A percentile compares a stretch with the other conserved stretches of the same genome.
These are phyloP conservation scores for Scaptomyza flava DNA, from an alignment of 2,888 invertebrate genomes.

Conservation along the genomic window DNA sequence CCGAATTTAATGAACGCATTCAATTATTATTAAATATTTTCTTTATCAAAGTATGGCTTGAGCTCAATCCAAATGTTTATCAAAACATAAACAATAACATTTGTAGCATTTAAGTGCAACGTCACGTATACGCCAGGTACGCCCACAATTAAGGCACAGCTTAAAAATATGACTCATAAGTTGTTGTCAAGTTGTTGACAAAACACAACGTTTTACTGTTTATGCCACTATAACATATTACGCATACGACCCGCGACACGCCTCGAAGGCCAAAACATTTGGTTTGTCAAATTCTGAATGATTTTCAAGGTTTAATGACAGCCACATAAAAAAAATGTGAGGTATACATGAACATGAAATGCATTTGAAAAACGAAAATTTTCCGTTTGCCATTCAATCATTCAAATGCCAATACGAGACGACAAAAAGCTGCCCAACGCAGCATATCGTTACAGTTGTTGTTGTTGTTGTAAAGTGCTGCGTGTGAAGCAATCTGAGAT, in stretches of 20 bases:
- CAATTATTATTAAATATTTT: too few relatives aligned
- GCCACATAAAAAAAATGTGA: neutral
- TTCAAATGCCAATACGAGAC: conserved; percentile 13
- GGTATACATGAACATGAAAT: neutral
- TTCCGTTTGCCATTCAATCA: conserved; percentile 6
- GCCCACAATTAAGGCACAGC: neutral
- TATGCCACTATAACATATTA: conserved; percentile 27
- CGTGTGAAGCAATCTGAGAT: conserved; percentile 1
- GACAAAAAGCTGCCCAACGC: conserved; percentile 10
- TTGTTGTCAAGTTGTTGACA: conserved; percentile 19
- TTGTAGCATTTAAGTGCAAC: neutral
- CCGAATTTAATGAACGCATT: too few relatives aligned
- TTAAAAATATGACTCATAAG: too few relatives aligned
- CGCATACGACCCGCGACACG: conserved; percentile 32
- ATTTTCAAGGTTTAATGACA: conserved; percentile 13
- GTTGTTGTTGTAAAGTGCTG: conserved; percentile 1
- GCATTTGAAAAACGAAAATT: conserved; percentile 15
- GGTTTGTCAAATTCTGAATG: conserved; percentile 1
- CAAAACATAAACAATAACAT: conserved; percentile 1
- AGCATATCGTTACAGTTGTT: neutral
- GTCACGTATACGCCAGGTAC: conserved; percentile 6
- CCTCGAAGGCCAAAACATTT: conserved; percentile 6
- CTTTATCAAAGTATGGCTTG: too few relatives aligned
- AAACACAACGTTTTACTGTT: conserved; percentile 28
- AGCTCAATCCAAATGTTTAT: neutral